Percentiles rank a stretch among this genome's conserved stretches.
Evolutionary conservation across 2,797 vertebrate species (phyloP).

Genomic region (Hafferia zeledoni): DNA sequence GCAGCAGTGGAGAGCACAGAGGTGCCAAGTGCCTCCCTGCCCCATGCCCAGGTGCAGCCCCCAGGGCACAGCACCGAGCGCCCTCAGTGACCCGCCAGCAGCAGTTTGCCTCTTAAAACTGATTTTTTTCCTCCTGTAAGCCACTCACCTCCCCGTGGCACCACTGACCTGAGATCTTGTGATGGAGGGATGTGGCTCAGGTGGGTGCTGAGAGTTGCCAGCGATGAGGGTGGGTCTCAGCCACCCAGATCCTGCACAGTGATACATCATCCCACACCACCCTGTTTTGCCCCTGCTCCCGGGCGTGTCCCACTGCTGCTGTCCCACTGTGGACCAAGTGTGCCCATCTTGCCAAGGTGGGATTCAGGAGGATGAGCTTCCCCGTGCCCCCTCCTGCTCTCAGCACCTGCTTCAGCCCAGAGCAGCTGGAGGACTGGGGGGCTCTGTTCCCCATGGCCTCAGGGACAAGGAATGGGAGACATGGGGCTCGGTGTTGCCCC

Average conservation of each 20-base stretch:
- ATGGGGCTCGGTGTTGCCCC: background rate
- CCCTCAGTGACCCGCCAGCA: background rate
- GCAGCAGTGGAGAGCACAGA: background rate
- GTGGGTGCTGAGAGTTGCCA: background rate
- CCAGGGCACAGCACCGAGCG: rapidly evolving
- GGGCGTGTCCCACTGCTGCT: background rate
- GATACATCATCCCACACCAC: background rate
- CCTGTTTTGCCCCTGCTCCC: background rate
- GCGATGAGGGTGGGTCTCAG: background rate
- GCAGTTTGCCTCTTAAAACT: background rate
- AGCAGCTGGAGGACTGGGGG: background rate
- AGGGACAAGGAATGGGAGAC: background rate
- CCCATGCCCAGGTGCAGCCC: background rate
- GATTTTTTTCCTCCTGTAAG: background rate
- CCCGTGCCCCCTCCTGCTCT: background rate
- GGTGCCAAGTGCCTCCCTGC: background rate
- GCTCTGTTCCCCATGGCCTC: background rate
- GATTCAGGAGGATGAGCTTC: background rate
- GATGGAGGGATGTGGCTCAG: background rate
- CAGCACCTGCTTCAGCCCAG: background rate
- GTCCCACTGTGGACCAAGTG: background rate
- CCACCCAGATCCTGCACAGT: background rate
- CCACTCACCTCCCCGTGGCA: background rate
- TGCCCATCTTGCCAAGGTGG: background rate
- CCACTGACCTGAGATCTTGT: background rate